These are phyloP conservation scores for Nomada lathburiana DNA, from an alignment of 2,888 invertebrate species.

Conservation along the genomic window DNA sequence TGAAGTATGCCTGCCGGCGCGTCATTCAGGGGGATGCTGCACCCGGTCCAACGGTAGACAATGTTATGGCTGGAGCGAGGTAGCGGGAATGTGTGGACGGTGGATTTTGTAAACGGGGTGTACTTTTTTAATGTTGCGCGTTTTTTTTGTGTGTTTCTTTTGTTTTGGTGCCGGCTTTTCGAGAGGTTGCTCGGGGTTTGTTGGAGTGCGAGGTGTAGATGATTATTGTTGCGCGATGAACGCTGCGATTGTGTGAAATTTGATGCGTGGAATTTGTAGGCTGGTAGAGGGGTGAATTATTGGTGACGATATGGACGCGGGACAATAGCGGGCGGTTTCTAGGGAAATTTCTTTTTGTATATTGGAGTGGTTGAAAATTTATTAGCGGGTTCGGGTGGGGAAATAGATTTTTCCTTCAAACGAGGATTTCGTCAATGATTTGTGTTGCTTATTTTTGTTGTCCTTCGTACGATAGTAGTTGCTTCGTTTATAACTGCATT, in stretches of 20 bases:
- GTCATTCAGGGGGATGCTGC: conserved; percentile 41
- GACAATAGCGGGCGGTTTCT: not conserved
- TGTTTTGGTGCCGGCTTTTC: conserved; percentile 13
- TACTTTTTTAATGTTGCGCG: not conserved
- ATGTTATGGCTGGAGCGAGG: conserved; percentile 18
- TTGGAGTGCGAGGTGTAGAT: not conserved
- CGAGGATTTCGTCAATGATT: not conserved
- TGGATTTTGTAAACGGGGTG: conserved; percentile 7
- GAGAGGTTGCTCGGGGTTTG: conserved; percentile 5
- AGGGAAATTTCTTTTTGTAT: not conserved
- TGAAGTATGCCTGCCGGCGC: conserved; percentile 65
- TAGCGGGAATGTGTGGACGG: conserved; percentile 4
- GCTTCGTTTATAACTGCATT: too few relatives aligned
- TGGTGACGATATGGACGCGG: not conserved
- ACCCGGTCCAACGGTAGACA: conserved; percentile 30
- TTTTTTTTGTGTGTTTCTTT: not conserved
- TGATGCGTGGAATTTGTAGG: not conserved
- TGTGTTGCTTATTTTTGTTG: too few relatives aligned
- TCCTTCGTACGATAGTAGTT: too few relatives aligned
- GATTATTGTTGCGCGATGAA: conserved; percentile 5
- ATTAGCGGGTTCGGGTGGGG: not conserved
- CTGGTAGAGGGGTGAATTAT: conserved; percentile 3
- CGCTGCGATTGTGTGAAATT: not conserved
- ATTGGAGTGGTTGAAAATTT: not conserved
- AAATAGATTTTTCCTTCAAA: not conserved